These are phyloP conservation scores for Ceratina australensis DNA, from an alignment of 1,140 invertebrate species.

Conservation along the genomic window DNA sequence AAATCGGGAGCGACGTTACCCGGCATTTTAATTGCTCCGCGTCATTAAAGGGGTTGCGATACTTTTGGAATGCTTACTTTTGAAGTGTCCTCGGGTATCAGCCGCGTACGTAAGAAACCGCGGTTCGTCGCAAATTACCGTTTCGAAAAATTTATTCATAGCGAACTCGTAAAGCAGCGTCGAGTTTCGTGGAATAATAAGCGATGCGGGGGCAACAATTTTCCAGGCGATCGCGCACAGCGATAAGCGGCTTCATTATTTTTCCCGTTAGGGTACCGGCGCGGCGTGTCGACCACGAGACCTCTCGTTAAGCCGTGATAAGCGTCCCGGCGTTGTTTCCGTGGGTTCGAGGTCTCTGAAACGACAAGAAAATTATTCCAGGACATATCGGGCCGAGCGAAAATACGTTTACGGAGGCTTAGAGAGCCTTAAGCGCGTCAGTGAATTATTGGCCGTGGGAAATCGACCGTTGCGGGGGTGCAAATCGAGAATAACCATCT, in stretches of 20 bases:
- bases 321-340: conserved; percentile 12
- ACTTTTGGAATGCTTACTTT: not conserved
- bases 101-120: no score
- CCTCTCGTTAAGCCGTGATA: conserved; percentile 28
- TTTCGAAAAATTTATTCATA: not conserved
- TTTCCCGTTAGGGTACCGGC: conserved; percentile 29
- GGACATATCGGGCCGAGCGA: conserved; percentile 41
- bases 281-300: not conserved
- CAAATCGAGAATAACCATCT: conserved; percentile 55
- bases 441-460: conserved; percentile 44
- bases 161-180: not conserved
- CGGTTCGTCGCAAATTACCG: no score
- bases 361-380: conserved; percentile 42
- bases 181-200: conserved; percentile 14
- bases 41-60: conserved; percentile 3
- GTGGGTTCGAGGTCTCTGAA: not conserved
- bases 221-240: conserved; percentile 13
- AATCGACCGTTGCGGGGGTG: conserved; percentile 42
- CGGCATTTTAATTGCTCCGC: not conserved
- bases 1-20: conserved; percentile 7
- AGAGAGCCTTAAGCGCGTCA: conserved; percentile 30
- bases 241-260: conserved; percentile 35
- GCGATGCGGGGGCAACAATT: conserved; percentile 1
- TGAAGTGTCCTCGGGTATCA: no score
- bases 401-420: conserved; percentile 53